phyloP scores from a whole-genome alignment of 2,113 vertebrate genomes.

The Halcyon senegalensis region DNA sequence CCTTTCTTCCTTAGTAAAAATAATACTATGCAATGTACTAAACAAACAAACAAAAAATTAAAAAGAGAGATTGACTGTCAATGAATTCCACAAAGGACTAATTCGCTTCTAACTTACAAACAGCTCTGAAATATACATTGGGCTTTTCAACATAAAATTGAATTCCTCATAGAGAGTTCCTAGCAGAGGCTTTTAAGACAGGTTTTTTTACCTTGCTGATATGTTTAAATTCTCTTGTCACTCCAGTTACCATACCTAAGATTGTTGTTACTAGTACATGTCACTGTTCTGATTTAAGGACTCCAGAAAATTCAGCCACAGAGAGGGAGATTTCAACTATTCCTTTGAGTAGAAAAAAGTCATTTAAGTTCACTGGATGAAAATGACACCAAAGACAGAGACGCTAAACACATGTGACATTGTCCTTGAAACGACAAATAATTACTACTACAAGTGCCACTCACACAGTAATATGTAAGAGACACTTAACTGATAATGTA shows the following conservation, averaged over 20 bases:
- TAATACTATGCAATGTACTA: neutral
- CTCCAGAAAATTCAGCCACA: neutral
- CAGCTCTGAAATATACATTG: neutral
- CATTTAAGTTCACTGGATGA: slow-evolving; percentile 22
- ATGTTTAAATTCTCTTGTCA: neutral
- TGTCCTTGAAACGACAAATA: slow-evolving; percentile 52
- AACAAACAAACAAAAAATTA: neutral
- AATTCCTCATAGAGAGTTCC: neutral
- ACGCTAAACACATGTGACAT: slow-evolving; percentile 1
- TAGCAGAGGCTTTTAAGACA: neutral
- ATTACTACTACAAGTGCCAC: slow-evolving; percentile 51
- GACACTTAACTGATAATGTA: slow-evolving; percentile 46
- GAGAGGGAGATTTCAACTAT: neutral
- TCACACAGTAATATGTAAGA: slow-evolving; percentile 34
- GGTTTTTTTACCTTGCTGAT: neutral
- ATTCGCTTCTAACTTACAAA: neutral
- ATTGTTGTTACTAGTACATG: neutral
- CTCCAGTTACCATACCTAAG: neutral
- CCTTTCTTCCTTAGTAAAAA: neutral
- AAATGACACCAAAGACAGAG: slow-evolving; percentile 36
- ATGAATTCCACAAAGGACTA: neutral
- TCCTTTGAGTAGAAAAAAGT: neutral
- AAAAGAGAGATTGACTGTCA: neutral
- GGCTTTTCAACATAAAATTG: neutral
- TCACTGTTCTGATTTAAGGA: neutral